A percentile compares a stretch with the other conserved stretches of the same genome.
These are phyloP conservation scores for Andrena bucephala DNA, from an alignment of 2,888 invertebrate genomes.

Conservation along the genomic window DNA sequence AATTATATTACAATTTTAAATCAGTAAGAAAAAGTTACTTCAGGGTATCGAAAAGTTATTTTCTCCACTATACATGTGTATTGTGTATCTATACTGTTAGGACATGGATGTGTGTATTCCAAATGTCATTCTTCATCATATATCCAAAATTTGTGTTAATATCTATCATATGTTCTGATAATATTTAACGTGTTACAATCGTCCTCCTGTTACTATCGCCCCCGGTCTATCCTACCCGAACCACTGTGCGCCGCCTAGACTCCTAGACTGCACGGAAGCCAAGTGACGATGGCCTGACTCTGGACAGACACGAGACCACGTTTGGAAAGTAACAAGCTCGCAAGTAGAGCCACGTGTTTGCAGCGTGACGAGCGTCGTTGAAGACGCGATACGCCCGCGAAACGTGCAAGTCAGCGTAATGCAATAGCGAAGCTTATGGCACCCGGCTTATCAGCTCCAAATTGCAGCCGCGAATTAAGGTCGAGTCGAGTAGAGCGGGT, in stretches of 20 bases:
- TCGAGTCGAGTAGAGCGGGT: background rate
- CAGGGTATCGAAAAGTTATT: too few species aligned
- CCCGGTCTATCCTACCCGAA: too few species aligned
- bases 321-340: constrained; percentile 20
- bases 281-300: background rate
- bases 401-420: constrained; percentile 8
- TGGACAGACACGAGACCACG: background rate
- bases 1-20: too few species aligned
- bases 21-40: too few species aligned
- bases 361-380: background rate
- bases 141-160: too few species aligned
- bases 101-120: too few species aligned
- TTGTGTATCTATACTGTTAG: too few species aligned
- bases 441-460: background rate
- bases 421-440: background rate
- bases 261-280: background rate
- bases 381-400: constrained; percentile 25
- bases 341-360: constrained; percentile 23
- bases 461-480: constrained; percentile 18
- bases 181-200: too few species aligned
- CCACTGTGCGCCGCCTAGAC: background rate
- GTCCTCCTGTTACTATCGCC: too few species aligned
- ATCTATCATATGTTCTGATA: too few species aligned
- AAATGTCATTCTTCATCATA: too few species aligned
- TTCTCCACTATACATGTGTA: too few species aligned